Evolutionary conservation across 1,140 invertebrate species (phyloP), one percentile per base, ranked within the genome.

Genomic region (Trachelipus rathkii): DNA sequence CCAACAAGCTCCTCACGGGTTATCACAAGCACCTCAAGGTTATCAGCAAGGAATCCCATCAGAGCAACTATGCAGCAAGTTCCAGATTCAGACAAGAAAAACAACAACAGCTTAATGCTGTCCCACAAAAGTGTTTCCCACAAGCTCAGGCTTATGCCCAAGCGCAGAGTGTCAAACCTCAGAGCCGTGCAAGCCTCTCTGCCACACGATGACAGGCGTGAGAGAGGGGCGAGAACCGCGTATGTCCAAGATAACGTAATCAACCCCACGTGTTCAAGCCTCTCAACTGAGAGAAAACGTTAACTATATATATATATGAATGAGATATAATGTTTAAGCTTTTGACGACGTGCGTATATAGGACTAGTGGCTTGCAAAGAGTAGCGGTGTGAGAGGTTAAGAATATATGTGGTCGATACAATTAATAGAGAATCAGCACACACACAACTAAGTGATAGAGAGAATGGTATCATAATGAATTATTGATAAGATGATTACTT

Each of bases 1-100:
- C 19, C 75, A 77, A 7, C 76, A 73, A 43, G 73, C 73, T 15
- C 73, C 81, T 60, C 78, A 79, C 68, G 66, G 24, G 1, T 23
- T 2, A 3, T 7, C 1, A 66, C 60, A 66, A 66, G 15, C 5
- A 23, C 60, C 60, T 71, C 23, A 24, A 19, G 11, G 50, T 15
- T 60, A 60, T 8, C 50, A 60, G 8, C 11, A 13, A 8, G 23
- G n/a, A n/a, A n/a, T 24, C 2, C 69, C 69, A n/a, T 71, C 23
- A 24, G 8, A 19, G 50, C 50, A 33, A 6, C 33, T 33, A 33
- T 33, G n/a, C 50, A 60, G 50, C 50, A 19, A 60, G 11, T 15
- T 19, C 50, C 11, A 60, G 50, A 2, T 60, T 8, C 2, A 19
- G 50, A 19, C 8, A 2, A 60, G 50, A 19, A 19, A 60, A 15